Conservation (phyloP, 2,888 invertebrate species). For the Masnerella sp. region DNA sequence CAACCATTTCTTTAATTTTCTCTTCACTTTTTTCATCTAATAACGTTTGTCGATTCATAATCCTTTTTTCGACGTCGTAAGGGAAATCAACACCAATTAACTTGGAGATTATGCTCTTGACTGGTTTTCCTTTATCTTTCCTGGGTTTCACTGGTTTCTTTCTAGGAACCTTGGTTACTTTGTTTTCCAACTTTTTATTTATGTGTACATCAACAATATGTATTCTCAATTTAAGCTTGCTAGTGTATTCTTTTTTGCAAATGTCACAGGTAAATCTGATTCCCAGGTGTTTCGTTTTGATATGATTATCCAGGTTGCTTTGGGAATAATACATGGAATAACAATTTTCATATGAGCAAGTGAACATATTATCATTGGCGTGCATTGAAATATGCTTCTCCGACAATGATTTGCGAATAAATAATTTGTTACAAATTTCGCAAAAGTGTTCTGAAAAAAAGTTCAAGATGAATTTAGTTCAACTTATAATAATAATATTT, state of each 20-base stretch:
- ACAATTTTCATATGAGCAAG: slow-evolving; percentile 76
- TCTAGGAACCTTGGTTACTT: slow-evolving; percentile 13
- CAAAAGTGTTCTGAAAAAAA: slow-evolving; percentile 64
- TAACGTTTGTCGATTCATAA: slow-evolving; percentile 11
- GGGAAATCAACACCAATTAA: slow-evolving; percentile 66
- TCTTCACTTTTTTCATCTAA: no score
- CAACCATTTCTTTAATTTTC: no score
- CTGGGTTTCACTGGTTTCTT: slow-evolving; percentile 58
- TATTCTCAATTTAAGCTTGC: slow-evolving; percentile 61
- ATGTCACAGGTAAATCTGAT: slow-evolving; percentile 74
- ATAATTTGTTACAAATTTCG: slow-evolving; percentile 67
- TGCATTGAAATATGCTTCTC: slow-evolving; percentile 67
- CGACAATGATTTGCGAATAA: slow-evolving; percentile 61
- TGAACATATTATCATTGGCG: slow-evolving; percentile 61
- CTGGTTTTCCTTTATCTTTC: slow-evolving; percentile 65
- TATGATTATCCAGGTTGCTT: slow-evolving; percentile 80
- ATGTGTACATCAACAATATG: slow-evolving; percentile 65
- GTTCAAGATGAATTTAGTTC: no score
- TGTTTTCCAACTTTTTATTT: slow-evolving; percentile 35
- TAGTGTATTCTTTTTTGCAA: slow-evolving; percentile 60
- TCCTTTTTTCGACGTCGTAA: slow-evolving; percentile 8
- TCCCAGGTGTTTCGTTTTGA: slow-evolving; percentile 79
- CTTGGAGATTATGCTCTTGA: slow-evolving; percentile 62
- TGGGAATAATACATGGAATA: slow-evolving; percentile 79
- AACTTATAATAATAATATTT: no score